phyloP scores from a whole-genome alignment of 2,113 vertebrate species.

The Anhinga anhinga region DNA sequence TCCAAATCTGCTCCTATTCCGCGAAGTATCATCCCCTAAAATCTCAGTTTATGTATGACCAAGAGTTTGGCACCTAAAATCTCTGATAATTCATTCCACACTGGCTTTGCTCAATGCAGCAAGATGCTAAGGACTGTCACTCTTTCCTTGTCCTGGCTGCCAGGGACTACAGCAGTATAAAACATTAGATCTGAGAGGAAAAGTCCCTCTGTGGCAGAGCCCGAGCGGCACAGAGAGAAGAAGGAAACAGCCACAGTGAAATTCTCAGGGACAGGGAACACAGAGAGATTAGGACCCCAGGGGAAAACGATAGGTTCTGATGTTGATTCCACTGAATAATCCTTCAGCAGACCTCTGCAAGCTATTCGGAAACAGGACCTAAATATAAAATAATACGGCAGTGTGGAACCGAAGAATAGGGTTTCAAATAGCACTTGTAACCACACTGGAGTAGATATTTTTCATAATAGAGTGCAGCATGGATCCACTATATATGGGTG shows the following conservation, averaged over 20 bases:
- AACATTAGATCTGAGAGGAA: background rate
- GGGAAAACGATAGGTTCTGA: conserved; percentile 13
- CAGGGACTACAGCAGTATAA: background rate
- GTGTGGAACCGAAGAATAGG: background rate
- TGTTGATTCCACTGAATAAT: background rate
- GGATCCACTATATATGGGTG: background rate
- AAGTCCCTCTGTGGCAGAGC: background rate
- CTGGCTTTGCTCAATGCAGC: background rate
- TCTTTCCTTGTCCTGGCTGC: background rate
- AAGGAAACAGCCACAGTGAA: background rate
- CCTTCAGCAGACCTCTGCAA: background rate
- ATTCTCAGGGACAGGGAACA: background rate
- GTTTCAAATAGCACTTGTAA: conserved; percentile 26
- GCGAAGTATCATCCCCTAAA: background rate
- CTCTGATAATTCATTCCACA: background rate
- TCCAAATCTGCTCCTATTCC: background rate
- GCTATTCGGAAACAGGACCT: background rate
- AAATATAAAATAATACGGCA: background rate
- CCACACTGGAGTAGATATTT: background rate
- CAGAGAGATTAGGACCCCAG: background rate
- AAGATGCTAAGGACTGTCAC: background rate
- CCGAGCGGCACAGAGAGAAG: background rate
- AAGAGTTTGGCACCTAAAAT: background rate
- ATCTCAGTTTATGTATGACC: background rate
- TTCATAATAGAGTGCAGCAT: background rate